Percentiles rank a stretch among this genome's conserved stretches.
These are phyloP conservation scores for Threskiornis aethiopicus DNA, from an alignment of 2,797 vertebrate species.

Conservation along the genomic window DNA sequence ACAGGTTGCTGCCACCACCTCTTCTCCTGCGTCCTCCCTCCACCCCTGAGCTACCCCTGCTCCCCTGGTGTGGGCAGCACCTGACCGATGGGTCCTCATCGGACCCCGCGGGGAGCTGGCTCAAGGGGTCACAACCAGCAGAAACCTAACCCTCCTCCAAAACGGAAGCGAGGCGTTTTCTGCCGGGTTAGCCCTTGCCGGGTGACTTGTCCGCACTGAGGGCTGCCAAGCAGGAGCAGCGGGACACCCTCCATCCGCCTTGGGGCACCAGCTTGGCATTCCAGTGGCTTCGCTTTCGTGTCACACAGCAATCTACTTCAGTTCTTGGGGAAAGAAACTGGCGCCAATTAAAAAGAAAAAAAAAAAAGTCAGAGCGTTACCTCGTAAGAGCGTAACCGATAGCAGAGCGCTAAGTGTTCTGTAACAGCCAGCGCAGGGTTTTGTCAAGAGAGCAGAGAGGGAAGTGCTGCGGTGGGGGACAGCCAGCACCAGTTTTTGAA, in stretches of 20 bases:
- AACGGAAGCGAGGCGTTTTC: background rate
- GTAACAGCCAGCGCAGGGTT: background rate
- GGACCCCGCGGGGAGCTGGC: background rate
- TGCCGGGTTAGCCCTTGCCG: accelerated
- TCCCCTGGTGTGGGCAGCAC: background rate
- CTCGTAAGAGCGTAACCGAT: background rate
- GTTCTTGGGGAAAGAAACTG: background rate
- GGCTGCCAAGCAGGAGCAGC: background rate
- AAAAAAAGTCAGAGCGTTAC: background rate
- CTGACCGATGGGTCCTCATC: accelerated
- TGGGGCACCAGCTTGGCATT: background rate
- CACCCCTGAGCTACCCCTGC: background rate
- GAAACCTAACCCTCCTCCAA: background rate
- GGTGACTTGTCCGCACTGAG: background rate
- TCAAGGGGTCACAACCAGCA: background rate
- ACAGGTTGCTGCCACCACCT: background rate
- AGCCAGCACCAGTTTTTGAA: background rate
- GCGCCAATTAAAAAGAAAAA: background rate
- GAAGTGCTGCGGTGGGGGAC: background rate
- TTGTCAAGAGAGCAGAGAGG: background rate
- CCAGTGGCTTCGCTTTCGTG: accelerated
- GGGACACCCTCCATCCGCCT: background rate
- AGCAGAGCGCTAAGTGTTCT: background rate
- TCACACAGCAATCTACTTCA: background rate
- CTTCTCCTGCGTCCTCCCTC: background rate